Conservation (phyloP, 2,797 vertebrate genomes). For the Enteromius mattozi region DNA sequence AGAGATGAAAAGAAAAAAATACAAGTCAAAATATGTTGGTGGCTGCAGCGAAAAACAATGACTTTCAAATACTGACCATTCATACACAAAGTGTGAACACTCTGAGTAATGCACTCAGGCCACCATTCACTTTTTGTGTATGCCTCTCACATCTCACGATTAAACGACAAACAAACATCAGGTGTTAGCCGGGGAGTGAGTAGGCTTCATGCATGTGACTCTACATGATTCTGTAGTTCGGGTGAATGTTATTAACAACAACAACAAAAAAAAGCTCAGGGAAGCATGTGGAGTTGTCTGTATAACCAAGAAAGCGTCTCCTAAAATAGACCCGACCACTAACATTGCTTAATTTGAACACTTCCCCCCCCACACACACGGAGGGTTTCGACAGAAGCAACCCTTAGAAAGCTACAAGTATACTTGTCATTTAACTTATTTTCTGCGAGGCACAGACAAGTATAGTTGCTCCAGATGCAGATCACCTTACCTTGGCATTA, state of each 20-base stretch:
- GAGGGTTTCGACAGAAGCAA: slow-evolving; percentile 53
- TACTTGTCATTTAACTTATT: slow-evolving; percentile 61
- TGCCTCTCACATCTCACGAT: slow-evolving; percentile 38
- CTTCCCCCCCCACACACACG: not conserved
- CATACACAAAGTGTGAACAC: slow-evolving; percentile 56
- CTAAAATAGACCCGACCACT: slow-evolving; percentile 29
- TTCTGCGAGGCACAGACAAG: slow-evolving; percentile 58
- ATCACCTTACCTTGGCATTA: slow-evolving; percentile 64
- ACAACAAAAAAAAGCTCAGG: slow-evolving; percentile 27
- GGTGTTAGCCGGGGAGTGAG: slow-evolving; percentile 71
- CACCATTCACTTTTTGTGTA: slow-evolving; percentile 52
- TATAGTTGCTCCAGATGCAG: slow-evolving; percentile 66
- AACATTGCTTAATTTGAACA: slow-evolving; percentile 12
- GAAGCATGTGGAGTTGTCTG: slow-evolving; percentile 39
- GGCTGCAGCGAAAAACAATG: not conserved
- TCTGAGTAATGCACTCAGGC: slow-evolving; percentile 39
- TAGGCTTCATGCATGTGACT: slow-evolving; percentile 63
- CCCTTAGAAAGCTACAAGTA: slow-evolving; percentile 76
- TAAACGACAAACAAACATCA: slow-evolving; percentile 55
- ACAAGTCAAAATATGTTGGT: slow-evolving; percentile 37
- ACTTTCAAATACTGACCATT: slow-evolving; percentile 21
- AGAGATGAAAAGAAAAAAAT: slow-evolving; percentile 48
- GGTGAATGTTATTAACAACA: slow-evolving; percentile 48
- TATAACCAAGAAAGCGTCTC: slow-evolving; percentile 24
- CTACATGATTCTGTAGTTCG: slow-evolving; percentile 52